Base-by-base conservation (phyloP, 2,113 vertebrate species). In the Polyodon spathula region DNA sequence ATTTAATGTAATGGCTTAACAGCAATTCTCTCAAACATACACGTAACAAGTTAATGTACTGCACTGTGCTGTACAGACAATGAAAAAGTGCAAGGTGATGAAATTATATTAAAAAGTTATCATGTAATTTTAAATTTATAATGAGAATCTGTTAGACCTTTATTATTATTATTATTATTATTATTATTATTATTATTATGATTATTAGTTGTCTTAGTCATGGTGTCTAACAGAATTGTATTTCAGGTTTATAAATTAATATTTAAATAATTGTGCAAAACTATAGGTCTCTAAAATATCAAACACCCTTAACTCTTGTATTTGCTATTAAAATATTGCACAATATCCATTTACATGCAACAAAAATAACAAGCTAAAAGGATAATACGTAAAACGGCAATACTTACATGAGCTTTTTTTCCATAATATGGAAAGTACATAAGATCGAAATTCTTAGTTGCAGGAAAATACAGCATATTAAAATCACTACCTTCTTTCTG, bases 371-470 rank as follows among this genome's bases (percentile, higher is more conserved):
- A n/a, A n/a, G n/a, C n/a, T n/a, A n/a, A n/a, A n/a, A n/a, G n/a
- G n/a, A n/a, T n/a, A n/a, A n/a, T n/a, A n/a, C n/a, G n/a, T 38
- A 52, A 38, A 3, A 44, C 46, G 43, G 27, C 43, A 62, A 73
- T 67, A 95, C 95, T 97, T 84, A 98, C 95, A 8, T 98, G 93
- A 42, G 81, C 76, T 68, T 87, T 92, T 77, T 96, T 97, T 58
- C 95, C 95, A 51, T 95, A 98, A 73, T 98, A 98, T 6, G 94
- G 95, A 76, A 92, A 98, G 77, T 96, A 98, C 87, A 90, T 97
- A 83, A 90, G 86, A 76, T 97, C 92, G 77, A 97, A 78, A 0
- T n/a, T 52, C 5, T 90, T 93, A 15, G 69, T 42, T 5, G 56
- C 4, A 63, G 95, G 95, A 75, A 88, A 97, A 68, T 90, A 89